Conservation (phyloP, 2,113 vertebrate species). For the Coturnix japonica region DNA sequence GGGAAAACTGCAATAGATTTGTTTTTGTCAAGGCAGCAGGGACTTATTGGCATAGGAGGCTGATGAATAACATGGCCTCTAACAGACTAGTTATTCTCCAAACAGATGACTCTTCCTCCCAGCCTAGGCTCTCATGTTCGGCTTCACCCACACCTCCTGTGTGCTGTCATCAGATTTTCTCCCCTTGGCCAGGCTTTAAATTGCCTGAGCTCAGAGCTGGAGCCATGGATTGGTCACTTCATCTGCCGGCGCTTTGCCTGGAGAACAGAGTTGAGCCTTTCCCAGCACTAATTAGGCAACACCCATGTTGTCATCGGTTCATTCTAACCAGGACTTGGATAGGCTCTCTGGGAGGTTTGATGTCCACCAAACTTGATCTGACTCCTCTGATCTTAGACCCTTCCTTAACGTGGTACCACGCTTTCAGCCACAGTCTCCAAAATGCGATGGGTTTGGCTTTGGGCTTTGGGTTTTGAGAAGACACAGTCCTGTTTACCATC, state of each 20-base stretch:
- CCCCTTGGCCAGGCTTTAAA: neutral
- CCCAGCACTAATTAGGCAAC: neutral
- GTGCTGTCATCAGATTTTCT: neutral
- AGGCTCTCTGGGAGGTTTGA: neutral
- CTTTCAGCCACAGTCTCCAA: neutral
- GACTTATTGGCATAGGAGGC: neutral
- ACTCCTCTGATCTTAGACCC: neutral
- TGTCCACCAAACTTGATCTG: neutral
- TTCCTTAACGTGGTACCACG: neutral
- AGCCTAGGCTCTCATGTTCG: no score
- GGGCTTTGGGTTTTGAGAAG: neutral
- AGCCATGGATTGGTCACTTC: no score
- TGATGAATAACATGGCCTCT: neutral
- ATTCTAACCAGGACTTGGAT: neutral
- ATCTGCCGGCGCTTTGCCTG: neutral
- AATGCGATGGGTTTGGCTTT: neutral
- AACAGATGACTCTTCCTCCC: neutral
- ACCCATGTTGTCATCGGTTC: rapidly evolving
- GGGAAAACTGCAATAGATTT: neutral
- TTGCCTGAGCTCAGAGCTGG: neutral
- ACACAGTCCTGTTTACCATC: neutral
- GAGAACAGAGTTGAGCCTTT: neutral
- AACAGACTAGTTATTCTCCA: neutral
- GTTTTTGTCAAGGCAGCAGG: neutral
- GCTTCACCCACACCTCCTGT: neutral